Evolutionary conservation across 2,797 vertebrate species (phyloP).

Genomic region (Ibycter americanus): DNA sequence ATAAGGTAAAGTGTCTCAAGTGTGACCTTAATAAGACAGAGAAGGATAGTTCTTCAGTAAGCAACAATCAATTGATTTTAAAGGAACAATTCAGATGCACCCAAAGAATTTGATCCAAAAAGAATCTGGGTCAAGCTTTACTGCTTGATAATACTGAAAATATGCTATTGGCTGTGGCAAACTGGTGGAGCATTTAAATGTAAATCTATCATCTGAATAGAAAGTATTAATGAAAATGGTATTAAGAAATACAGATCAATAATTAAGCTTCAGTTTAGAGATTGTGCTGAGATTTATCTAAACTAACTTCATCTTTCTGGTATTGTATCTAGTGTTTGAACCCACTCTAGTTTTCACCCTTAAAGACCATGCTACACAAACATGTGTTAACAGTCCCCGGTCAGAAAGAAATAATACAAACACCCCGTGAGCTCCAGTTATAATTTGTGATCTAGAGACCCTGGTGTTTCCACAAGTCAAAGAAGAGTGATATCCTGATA

Average conservation of each 20-base stretch:
- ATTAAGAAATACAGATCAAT: not conserved
- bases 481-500: not conserved
- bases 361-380: not conserved
- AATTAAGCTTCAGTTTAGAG: not conserved
- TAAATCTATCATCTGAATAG: not conserved
- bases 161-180: not conserved
- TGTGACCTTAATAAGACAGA: not conserved
- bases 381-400: rapidly evolving
- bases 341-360: not conserved
- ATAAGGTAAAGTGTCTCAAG: not conserved
- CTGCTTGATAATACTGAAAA: not conserved
- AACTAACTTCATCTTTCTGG: not conserved
- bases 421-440: not conserved
- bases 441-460: not conserved
- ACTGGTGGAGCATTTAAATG: not conserved
- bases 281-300: not conserved
- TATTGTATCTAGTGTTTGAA: not conserved
- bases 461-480: not conserved
- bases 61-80: not conserved
- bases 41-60: not conserved
- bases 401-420: not conserved
- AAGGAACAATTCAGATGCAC: not conserved
- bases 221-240: not conserved
- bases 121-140: not conserved
- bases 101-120: not conserved